Evolutionary conservation across 2,113 vertebrate genomes (phyloP).

Genomic region (Salvelinus sp.): DNA sequence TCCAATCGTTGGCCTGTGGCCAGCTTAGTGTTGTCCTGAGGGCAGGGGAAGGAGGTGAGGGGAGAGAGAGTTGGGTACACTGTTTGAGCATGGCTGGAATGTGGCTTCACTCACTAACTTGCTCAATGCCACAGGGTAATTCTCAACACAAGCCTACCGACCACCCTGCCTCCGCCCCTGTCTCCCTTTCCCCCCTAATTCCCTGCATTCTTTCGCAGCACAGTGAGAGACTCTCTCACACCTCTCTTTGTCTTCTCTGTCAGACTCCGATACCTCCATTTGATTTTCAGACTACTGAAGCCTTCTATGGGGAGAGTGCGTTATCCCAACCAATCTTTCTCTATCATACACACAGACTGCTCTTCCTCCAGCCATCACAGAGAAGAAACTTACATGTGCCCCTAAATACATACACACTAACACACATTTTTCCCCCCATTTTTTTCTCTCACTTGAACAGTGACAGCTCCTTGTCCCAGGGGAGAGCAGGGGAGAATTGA

Average conservation of each 20-base stretch:
- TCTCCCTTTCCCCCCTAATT: constrained; percentile 51
- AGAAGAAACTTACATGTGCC: neutral
- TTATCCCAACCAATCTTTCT: neutral
- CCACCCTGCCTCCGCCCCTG: constrained; percentile 7
- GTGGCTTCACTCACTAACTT: constrained; percentile 43
- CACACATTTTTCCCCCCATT: neutral
- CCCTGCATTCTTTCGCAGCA: constrained; percentile 66
- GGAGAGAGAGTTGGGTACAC: constrained; percentile 11
- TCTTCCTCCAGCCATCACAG: neutral
- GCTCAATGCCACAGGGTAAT: constrained; percentile 49
- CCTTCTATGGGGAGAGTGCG: neutral
- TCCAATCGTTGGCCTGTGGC: neutral
- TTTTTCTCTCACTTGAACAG: neutral
- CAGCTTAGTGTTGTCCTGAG: neutral
- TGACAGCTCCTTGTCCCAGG: too few relatives aligned
- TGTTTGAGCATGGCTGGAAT: constrained; percentile 46
- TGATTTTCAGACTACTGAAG: neutral
- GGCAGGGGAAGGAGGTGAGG: neutral
- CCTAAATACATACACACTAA: constrained; percentile 2
- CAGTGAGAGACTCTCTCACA: constrained; percentile 45
- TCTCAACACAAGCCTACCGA: constrained; percentile 26
- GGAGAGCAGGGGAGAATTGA: too few relatives aligned
- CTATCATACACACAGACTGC: neutral
- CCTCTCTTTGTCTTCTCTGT: constrained; percentile 29
- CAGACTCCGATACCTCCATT: neutral